Evolutionary conservation across 2,888 invertebrate species (phyloP), one percentile per base, ranked within the genome.

Genomic region (Molorchus minor): DNA sequence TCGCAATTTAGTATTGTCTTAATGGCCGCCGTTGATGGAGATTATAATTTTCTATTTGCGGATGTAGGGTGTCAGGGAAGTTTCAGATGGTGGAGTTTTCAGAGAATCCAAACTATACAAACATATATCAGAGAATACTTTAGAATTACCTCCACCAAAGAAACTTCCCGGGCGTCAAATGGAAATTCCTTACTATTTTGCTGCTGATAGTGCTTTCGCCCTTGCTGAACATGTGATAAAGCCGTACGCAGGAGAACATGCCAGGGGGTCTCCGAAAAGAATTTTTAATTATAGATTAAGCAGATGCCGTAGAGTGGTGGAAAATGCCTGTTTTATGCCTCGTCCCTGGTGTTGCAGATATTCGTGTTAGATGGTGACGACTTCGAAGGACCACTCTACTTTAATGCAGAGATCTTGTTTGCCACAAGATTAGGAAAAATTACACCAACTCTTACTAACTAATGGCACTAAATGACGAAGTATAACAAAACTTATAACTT

Each of bases 271-370:
- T 13, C 2, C 8, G 5, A 30, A 58, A 45, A 52, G 25, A 52
- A 45, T 45, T 10, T 58, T 52, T 29, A 58, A 58, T 52, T 52
- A 58, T 16, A 29, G 52, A 10, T 16, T 57, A 7, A 51, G 51
- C 15, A 21, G 57, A 12, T 44, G 36, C 5, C 51, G 57, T 2
- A 16, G 57, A 29, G 33, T 57, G 20, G 52, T 57, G 1, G 45
- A 57, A 30, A 52, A 58, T 19, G 45, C 38, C 3, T 38, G n/a
- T n/a, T n/a, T n/a, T n/a, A n/a, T n/a, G n/a, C n/a, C n/a, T n/a
- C n/a, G n/a, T n/a, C n/a, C n/a, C n/a, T n/a, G n/a, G n/a, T n/a
- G n/a, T n/a, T n/a, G n/a, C n/a, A n/a, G n/a, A n/a, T n/a, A n/a
- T n/a, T n/a, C n/a, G n/a, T n/a, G n/a, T n/a, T n/a, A n/a, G n/a